Evolutionary conservation across 37 sponge, comb jelly and placozoan species (phyloP).

Genomic region (Hexactinellida sp.): DNA sequence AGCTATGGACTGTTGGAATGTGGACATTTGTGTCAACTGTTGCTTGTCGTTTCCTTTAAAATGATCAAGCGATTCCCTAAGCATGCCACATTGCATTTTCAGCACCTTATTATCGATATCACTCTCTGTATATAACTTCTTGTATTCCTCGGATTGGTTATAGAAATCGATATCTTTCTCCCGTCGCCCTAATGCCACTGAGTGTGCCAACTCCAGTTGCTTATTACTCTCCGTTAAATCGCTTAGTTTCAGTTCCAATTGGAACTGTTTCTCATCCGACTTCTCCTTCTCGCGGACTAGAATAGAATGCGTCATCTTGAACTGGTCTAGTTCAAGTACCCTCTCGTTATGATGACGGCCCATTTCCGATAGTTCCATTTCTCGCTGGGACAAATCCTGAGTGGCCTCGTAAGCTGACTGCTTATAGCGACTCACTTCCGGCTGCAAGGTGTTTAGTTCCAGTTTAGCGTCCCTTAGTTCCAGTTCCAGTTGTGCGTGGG

Average conservation of each 20-base stretch:
- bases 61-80: background rate
- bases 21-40: background rate
- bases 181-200: background rate
- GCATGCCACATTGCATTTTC: background rate
- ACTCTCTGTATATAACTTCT: background rate
- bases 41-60: background rate
- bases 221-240: background rate
- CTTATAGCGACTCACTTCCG: background rate
- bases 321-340: background rate
- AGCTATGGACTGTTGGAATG: conserved; percentile 15
- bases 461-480: background rate
- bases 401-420: background rate
- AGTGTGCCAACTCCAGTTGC: background rate
- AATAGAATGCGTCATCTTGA: background rate
- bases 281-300: background rate
- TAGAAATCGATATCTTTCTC: background rate
- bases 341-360: background rate
- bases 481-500: background rate
- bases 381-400: background rate
- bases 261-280: background rate
- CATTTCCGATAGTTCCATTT: background rate
- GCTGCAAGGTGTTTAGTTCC: background rate
- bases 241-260: conserved; percentile 15
- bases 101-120: background rate
- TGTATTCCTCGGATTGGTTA: background rate